Evolutionary conservation across 2,888 invertebrate species (phyloP), one percentile per base, ranked within the genome.

Genomic region (Hypolimnas misippus): DNA sequence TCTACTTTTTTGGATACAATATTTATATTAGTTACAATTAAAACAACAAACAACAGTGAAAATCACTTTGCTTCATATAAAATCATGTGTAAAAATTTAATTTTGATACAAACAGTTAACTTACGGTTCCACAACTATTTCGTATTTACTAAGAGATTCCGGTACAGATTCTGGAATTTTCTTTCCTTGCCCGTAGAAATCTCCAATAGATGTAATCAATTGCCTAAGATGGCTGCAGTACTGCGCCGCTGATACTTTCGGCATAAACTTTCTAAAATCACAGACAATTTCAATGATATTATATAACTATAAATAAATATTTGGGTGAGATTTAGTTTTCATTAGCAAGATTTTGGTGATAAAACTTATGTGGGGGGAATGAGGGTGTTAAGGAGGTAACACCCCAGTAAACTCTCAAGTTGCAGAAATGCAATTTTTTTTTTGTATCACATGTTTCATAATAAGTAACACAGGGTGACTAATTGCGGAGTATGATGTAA

Each of bases 111-210:
- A 46, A 54, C 40, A 33, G 35, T 70, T n/a, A 38, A 94, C 95
- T 94, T 92, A 97, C 97, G 96, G 96, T 93, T 98, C 97, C 44
- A 98, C 96, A 21, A 97, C 97, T 58, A 98, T 94, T 89, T 97
- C 96, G 78, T 96, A 96, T 76, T 95, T 93, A 8, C 93, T 90
- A 17, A 98, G 92, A 62, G 94, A 93, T 40, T 93, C 88, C 0
- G 97, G 97, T 94, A 97, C 97, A 19, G 92, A 85, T 50, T 90
- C 84, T 0, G 97, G 96, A 84, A 95, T 96, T 65, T 93, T 94
- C 71, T 93, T 75, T 1, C 92, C 92, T 7, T 76, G 69, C 0
- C 91, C 90, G 66, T 89, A 83, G 68, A 85, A 90, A 83, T 97
- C 97, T 17, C 96, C 95, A 21, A 98, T 92, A 0, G 97, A 95